phyloP scores from a whole-genome alignment of 2,888 invertebrate genomes.

The Orthonevra nobilis region DNA sequence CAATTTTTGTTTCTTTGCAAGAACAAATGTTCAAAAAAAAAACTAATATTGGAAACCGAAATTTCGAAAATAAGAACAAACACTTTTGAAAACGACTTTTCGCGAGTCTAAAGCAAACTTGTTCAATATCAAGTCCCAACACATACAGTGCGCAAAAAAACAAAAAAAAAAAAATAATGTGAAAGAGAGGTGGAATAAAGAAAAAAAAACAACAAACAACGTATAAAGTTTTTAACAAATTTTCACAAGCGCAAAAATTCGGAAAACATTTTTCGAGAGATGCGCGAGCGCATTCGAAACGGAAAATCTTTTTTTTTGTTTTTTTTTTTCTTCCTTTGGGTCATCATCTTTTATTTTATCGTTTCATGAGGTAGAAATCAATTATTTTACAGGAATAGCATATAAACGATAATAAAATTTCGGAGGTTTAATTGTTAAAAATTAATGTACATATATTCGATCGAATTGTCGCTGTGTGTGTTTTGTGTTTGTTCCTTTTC shows the following conservation, averaged over 20 bases:
- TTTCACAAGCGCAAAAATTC: conserved; percentile 8
- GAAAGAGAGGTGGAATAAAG: neutral
- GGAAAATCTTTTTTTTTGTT: conserved; percentile 1
- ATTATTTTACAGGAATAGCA: conserved; percentile 44
- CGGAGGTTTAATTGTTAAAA: too few relatives aligned
- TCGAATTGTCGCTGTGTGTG: neutral
- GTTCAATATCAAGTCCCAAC: neutral
- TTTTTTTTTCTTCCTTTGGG: neutral
- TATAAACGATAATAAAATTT: too few relatives aligned
- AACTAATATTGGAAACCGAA: neutral
- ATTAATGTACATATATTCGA: too few relatives aligned
- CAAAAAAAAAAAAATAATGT: neutral
- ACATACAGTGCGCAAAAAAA: conserved; percentile 6
- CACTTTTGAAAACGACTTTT: conserved; percentile 29
- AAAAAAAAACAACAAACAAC: conserved; percentile 1
- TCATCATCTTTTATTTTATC: neutral
- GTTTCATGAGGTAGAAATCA: conserved; percentile 28
- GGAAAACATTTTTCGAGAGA: conserved; percentile 22
- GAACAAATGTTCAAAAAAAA: conserved; percentile 24
- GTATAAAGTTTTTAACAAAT: conserved; percentile 34
- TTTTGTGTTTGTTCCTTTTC: too few relatives aligned
- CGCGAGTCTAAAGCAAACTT: conserved; percentile 12
- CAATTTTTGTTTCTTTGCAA: conserved; percentile 5
- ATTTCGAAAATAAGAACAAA: conserved; percentile 19
- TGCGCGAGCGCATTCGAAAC: conserved; percentile 36